phyloP scores from a whole-genome alignment of 2,797 vertebrate species.

The Sus cebifrons region DNA sequence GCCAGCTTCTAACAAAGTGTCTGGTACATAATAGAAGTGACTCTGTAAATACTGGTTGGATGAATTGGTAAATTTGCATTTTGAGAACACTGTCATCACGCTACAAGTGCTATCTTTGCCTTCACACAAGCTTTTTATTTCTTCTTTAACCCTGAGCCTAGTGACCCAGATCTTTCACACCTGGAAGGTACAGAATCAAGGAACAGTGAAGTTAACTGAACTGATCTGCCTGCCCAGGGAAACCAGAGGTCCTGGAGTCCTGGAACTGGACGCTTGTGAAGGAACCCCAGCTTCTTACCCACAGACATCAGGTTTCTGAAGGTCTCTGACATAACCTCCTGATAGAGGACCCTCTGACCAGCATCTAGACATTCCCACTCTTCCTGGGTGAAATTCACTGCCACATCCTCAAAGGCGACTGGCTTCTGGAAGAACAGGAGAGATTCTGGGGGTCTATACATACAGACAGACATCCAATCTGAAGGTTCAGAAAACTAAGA shows the following conservation, averaged over 20 bases:
- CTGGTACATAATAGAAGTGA: background rate
- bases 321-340: conserved; percentile 77
- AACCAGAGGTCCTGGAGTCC: background rate
- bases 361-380: conserved; percentile 76
- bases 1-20: background rate
- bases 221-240: background rate
- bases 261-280: background rate
- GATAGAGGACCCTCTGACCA: conserved; percentile 72
- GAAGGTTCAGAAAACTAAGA: conserved; percentile 15
- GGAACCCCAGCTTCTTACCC: conserved; percentile 64
- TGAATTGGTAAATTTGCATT: background rate
- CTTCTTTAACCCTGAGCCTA: background rate
- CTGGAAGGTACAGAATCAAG: background rate
- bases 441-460: background rate
- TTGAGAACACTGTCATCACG: background rate
- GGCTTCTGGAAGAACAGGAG: conserved; percentile 65
- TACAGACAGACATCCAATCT: background rate
- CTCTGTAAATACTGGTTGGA: background rate
- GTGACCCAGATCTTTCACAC: background rate
- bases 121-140: background rate
- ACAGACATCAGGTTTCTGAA: conserved; percentile 69
- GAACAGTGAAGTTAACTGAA: background rate
- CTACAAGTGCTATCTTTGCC: background rate
- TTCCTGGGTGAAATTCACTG: conserved; percentile 76
- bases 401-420: conserved; percentile 77